These are phyloP conservation scores for Himalopsyche tibetana DNA, from an alignment of 2,888 invertebrate species.

Conservation along the genomic window DNA sequence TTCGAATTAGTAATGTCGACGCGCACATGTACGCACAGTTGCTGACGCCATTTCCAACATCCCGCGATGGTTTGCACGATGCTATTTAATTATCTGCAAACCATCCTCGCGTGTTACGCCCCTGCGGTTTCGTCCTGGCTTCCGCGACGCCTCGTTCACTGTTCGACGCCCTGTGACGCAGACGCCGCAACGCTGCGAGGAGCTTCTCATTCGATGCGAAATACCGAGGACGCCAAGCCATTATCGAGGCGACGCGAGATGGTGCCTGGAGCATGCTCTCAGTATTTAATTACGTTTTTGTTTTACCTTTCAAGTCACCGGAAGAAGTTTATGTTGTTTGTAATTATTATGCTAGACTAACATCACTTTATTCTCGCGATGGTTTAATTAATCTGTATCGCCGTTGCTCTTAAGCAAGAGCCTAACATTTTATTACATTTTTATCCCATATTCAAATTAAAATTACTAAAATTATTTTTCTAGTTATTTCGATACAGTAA, in stretches of 20 bases:
- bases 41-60: neutral
- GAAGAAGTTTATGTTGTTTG: conserved; percentile 36
- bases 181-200: neutral
- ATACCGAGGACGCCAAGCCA: neutral
- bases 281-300: conserved; percentile 42
- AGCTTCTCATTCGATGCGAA: neutral
- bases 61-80: conserved; percentile 22
- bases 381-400: neutral
- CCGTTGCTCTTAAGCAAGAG: neutral
- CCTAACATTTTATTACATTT: neutral
- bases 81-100: conserved; percentile 52
- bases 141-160: conserved; percentile 2
- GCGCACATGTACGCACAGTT: neutral
- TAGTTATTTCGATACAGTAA: too few species aligned
- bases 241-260: conserved; percentile 25
- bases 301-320: conserved; percentile 36
- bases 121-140: conserved; percentile 41
- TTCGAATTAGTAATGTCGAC: conserved; percentile 18
- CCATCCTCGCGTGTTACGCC: conserved; percentile 16
- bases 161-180: neutral
- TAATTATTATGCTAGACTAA: conserved; percentile 34
- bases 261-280: conserved; percentile 1
- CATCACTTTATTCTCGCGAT: neutral
- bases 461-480: too few species aligned
- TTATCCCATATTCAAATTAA: neutral